Percentiles rank a stretch among this genome's conserved stretches.
These are phyloP conservation scores for Rhinella marina DNA, from an alignment of 2,797 vertebrate genomes.

Conservation along the genomic window DNA sequence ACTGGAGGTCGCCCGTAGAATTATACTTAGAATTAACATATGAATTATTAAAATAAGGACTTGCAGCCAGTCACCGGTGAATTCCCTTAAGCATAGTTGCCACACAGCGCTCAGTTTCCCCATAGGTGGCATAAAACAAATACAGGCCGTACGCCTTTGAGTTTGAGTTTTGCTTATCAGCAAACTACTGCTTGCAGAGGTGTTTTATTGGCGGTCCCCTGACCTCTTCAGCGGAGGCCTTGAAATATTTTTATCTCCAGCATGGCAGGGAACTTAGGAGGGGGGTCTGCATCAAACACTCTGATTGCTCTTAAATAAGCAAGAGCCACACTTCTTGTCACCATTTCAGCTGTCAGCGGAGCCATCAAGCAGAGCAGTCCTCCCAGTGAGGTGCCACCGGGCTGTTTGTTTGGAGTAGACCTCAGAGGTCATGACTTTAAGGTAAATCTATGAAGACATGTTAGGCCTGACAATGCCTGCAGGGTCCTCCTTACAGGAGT, in stretches of 20 bases:
- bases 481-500: conserved; percentile 55
- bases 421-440: conserved; percentile 49
- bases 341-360: conserved; percentile 64
- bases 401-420: conserved; percentile 55
- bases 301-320: conserved; percentile 70
- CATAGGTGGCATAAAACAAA: conserved; percentile 15
- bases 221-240: conserved; percentile 61
- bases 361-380: conserved; percentile 24
- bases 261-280: conserved; percentile 49
- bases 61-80: neutral
- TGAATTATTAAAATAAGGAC: neutral
- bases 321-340: conserved; percentile 1
- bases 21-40: neutral
- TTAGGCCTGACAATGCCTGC: conserved; percentile 75
- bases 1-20: neutral
- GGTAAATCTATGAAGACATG: conserved; percentile 54
- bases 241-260: conserved; percentile 65
- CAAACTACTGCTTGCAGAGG: conserved; percentile 14
- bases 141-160: neutral
- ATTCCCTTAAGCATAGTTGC: neutral
- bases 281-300: conserved; percentile 68
- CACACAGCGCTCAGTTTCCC: neutral
- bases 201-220: conserved; percentile 47
- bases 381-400: conserved; percentile 39
- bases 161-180: conserved; percentile 30